A percentile compares a stretch with the other conserved stretches of the same genome.
Conservation (phyloP, 2,797 vertebrate genomes). For the Pelochelys cantorii region DNA sequence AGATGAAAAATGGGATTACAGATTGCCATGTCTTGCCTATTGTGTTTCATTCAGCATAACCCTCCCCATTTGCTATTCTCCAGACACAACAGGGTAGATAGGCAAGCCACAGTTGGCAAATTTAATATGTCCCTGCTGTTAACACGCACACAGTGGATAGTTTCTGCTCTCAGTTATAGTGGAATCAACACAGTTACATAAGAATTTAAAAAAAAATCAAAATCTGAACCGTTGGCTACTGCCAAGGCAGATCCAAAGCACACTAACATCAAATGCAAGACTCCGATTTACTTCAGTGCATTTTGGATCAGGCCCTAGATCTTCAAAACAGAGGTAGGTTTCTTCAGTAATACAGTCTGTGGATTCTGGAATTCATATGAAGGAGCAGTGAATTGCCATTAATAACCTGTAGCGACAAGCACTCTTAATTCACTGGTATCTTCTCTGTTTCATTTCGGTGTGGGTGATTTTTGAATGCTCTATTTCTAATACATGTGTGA, state of each 20-base stretch:
- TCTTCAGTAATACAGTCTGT: not conserved
- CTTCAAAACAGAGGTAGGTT: not conserved
- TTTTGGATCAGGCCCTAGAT: not conserved
- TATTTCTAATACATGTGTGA: slow-evolving; percentile 1
- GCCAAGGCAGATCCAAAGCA: fast-evolving
- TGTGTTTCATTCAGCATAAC: not conserved
- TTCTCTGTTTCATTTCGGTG: slow-evolving; percentile 35
- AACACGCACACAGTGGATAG: not conserved
- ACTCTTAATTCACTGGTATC: slow-evolving; percentile 16
- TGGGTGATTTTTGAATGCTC: not conserved
- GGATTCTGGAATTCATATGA: not conserved
- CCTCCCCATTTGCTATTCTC: not conserved
- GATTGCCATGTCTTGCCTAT: not conserved
- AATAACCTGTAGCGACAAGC: slow-evolving; percentile 35
- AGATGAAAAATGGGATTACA: fast-evolving
- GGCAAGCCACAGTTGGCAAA: too few species aligned
- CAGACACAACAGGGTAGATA: fast-evolving
- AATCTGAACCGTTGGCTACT: not conserved
- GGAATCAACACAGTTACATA: fast-evolving
- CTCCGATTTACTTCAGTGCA: not conserved
- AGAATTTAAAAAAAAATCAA: not conserved
- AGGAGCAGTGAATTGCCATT: not conserved
- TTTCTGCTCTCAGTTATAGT: not conserved
- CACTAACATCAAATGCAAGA: not conserved
- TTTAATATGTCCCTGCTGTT: not conserved